These are phyloP conservation scores for Asarcornis scutulata DNA, from an alignment of 2,113 vertebrate genomes.

Conservation along the genomic window DNA sequence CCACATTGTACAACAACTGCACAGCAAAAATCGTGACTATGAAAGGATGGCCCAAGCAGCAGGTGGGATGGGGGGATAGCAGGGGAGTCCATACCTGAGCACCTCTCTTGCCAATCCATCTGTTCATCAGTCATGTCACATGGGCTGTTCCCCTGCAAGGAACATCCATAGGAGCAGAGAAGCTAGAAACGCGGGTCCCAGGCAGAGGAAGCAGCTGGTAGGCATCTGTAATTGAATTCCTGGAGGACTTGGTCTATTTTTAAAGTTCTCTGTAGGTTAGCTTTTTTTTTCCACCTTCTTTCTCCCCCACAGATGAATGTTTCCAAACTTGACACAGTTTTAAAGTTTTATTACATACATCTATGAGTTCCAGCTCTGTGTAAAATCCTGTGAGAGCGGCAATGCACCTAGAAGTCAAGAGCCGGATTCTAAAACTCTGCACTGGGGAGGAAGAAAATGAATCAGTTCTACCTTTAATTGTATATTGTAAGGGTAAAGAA, in stretches of 20 bases:
- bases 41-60: slow-evolving; percentile 47
- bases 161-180: slow-evolving; percentile 53
- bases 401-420: neutral
- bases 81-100: neutral
- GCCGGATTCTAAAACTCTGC: neutral
- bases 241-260: slow-evolving; percentile 59
- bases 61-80: slow-evolving; percentile 35
- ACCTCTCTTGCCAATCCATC: slow-evolving; percentile 1
- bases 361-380: neutral
- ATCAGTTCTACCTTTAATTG: neutral
- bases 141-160: neutral
- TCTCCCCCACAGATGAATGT: neutral
- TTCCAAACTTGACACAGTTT: slow-evolving; percentile 24
- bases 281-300: neutral
- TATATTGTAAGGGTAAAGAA: neutral
- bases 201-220: slow-evolving; percentile 63
- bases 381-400: neutral
- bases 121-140: slow-evolving; percentile 47
- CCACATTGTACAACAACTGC: slow-evolving; percentile 41
- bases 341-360: slow-evolving; percentile 8
- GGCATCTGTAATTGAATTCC: slow-evolving; percentile 69
- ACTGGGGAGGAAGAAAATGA: neutral
- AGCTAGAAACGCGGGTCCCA: neutral
- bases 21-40: slow-evolving; percentile 20
- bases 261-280: slow-evolving; percentile 47